Evolutionary conservation across 1,140 invertebrate genomes (phyloP).

Genomic region (Habropoda laboriosa): DNA sequence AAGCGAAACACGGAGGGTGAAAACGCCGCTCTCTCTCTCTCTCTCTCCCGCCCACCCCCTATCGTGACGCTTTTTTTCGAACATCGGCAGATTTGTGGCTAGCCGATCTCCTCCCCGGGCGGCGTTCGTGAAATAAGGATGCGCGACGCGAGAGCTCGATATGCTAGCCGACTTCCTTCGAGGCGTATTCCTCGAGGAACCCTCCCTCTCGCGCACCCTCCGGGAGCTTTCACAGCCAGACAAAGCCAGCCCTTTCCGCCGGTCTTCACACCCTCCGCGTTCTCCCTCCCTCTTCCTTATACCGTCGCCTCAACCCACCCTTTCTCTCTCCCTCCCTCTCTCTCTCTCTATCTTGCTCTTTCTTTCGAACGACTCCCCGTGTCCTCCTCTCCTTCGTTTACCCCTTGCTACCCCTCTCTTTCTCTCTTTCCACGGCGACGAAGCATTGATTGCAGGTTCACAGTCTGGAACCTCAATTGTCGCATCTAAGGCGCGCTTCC

Average conservation of each 20-base stretch:
- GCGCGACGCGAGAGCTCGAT: slow-evolving; percentile 56
- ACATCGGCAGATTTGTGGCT: slow-evolving; percentile 52
- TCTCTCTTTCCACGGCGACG: slow-evolving; percentile 63
- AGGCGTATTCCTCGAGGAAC: slow-evolving; percentile 64
- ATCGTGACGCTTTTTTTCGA: slow-evolving; percentile 1
- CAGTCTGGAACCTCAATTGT: slow-evolving; percentile 80
- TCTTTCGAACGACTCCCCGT: slow-evolving; percentile 26
- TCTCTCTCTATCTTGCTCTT: neutral
- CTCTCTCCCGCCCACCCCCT: neutral
- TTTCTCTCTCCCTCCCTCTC: slow-evolving; percentile 10
- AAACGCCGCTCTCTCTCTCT: neutral
- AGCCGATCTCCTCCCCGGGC: slow-evolving; percentile 32
- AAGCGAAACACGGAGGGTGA: slow-evolving; percentile 15
- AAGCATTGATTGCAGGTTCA: slow-evolving; percentile 80
- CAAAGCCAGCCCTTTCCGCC: slow-evolving; percentile 75
- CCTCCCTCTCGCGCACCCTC: slow-evolving; percentile 63
- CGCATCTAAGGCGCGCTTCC: slow-evolving; percentile 79
- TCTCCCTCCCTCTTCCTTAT: slow-evolving; percentile 44
- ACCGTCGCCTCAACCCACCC: slow-evolving; percentile 39
- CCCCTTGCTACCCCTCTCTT: neutral
- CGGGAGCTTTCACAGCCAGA: slow-evolving; percentile 76
- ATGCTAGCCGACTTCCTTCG: slow-evolving; percentile 60
- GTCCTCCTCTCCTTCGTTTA: slow-evolving; percentile 37
- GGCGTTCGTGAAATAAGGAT: slow-evolving; percentile 53
- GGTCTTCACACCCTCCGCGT: slow-evolving; percentile 63